Conservation (phyloP, 2,797 vertebrate genomes). For the Gymnothorax javanicus region DNA sequence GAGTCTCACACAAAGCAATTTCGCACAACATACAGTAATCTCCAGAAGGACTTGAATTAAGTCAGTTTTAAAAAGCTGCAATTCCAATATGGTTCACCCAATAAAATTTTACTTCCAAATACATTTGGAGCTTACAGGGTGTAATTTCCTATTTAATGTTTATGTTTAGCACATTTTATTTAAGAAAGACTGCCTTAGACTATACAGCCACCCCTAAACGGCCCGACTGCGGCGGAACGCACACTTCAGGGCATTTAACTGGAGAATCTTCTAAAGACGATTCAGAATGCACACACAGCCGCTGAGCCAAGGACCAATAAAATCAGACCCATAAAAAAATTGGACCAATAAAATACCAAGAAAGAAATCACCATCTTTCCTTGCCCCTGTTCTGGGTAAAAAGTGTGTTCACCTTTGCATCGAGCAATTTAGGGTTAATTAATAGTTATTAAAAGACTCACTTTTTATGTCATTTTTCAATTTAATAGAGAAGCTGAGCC, state of each 20-base stretch:
- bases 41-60: too few species aligned
- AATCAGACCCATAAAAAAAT: background rate
- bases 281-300: background rate
- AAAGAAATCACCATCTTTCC: background rate
- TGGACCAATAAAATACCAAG: background rate
- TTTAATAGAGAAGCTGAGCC: background rate
- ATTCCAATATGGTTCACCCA: too few species aligned
- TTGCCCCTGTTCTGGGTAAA: background rate
- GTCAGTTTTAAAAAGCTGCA: too few species aligned
- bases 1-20: background rate
- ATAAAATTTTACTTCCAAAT: too few species aligned
- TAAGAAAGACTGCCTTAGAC: background rate
- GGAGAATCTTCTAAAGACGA: background rate
- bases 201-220: background rate
- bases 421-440: background rate
- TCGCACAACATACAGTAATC: background rate
- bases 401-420: background rate
- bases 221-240: background rate
- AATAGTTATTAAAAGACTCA: background rate
- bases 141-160: background rate
- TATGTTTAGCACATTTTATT: background rate
- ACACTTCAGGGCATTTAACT: background rate
- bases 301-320: background rate
- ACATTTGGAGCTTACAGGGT: background rate
- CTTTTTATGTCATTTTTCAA: background rate